Evolutionary conservation across 2,888 invertebrate genomes (phyloP).

Genomic region (Hemaris fuciformis): DNA sequence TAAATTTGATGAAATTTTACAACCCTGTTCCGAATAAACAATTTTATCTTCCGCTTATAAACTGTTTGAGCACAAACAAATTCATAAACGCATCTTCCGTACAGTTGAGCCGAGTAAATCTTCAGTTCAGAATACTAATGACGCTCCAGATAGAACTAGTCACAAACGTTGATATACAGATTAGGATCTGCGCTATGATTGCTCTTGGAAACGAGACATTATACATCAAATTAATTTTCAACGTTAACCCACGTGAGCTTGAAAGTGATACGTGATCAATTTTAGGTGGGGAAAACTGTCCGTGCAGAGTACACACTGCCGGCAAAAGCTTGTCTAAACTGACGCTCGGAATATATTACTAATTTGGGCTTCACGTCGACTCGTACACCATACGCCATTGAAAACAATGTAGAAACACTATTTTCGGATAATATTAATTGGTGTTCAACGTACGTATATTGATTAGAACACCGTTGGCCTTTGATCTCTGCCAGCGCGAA

Average conservation of each 20-base stretch:
- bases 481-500: not conserved
- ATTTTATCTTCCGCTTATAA: not conserved
- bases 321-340: slow-evolving; percentile 20
- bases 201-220: slow-evolving; percentile 22
- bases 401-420: not conserved
- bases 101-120: not conserved
- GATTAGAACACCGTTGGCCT: not conserved
- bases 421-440: not conserved
- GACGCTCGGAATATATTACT: slow-evolving; percentile 19
- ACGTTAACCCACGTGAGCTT: slow-evolving; percentile 36
- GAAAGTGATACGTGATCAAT: slow-evolving; percentile 52
- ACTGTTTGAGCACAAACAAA: not conserved
- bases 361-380: slow-evolving; percentile 15
- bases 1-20: no score
- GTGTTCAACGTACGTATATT: not conserved
- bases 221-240: slow-evolving; percentile 44
- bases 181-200: slow-evolving; percentile 3
- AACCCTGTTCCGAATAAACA: not conserved
- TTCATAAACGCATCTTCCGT: not conserved
- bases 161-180: slow-evolving; percentile 4
- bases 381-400: not conserved
- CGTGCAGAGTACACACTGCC: slow-evolving; percentile 14
- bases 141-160: not conserved
- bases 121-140: slow-evolving; percentile 4
- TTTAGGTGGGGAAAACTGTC: slow-evolving; percentile 25